Percentiles rank a stretch among this genome's conserved stretches.
These are phyloP conservation scores for Eupleurogrammus muticus DNA, from an alignment of 2,797 vertebrate species.

Conservation along the genomic window DNA sequence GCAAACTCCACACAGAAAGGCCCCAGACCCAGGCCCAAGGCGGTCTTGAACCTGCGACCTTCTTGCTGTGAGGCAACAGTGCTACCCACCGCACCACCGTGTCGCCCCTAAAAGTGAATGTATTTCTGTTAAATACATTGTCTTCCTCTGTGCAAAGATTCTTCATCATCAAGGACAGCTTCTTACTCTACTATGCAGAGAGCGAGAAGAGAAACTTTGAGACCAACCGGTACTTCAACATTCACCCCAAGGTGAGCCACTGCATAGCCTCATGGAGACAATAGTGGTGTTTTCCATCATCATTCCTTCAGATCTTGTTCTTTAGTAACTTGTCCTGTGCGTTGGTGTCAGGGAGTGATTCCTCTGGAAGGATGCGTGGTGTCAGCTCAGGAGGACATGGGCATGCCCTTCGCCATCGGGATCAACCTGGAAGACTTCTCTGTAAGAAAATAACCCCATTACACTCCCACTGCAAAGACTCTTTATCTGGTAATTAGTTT, in stretches of 20 bases:
- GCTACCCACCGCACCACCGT: too few species aligned
- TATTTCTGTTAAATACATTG: background rate
- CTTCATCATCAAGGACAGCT: slow-evolving; percentile 99
- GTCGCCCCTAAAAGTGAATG: too few species aligned
- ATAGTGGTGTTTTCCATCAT: too few species aligned
- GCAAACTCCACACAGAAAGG: too few species aligned
- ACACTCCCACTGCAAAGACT: background rate
- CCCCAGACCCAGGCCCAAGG: too few species aligned
- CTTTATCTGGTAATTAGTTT: background rate
- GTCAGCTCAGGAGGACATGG: slow-evolving; percentile 89
- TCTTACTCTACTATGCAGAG: slow-evolving; percentile 96
- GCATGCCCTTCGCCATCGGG: slow-evolving; percentile 94
- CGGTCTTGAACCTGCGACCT: too few species aligned
- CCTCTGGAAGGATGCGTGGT: slow-evolving; percentile 94
- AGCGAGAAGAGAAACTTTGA: slow-evolving; percentile 95
- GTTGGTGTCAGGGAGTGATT: slow-evolving; percentile 89
- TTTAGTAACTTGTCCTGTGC: background rate
- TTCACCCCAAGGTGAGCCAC: slow-evolving; percentile 94
- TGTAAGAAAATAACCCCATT: slow-evolving; percentile 76
- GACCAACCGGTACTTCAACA: slow-evolving; percentile 95
- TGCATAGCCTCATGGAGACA: background rate
- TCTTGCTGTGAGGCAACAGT: too few species aligned
- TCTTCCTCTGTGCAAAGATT: slow-evolving; percentile 82
- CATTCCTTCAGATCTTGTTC: too few species aligned
- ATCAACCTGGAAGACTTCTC: slow-evolving; percentile 95